Evolutionary conservation across 2,888 invertebrate species (phyloP).

Genomic region (Nomada goodeniana): DNA sequence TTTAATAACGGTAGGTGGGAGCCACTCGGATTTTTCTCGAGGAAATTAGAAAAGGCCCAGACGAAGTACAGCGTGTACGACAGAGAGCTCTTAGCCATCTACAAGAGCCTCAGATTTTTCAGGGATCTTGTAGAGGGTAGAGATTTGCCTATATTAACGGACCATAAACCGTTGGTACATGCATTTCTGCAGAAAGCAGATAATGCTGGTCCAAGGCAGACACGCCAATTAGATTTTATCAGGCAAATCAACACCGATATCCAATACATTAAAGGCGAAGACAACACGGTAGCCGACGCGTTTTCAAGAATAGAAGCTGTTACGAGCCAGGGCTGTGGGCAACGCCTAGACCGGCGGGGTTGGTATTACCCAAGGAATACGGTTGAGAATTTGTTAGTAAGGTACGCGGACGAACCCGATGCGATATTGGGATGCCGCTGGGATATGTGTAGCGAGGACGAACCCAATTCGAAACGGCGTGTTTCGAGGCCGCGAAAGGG

Average conservation of each 20-base stretch:
- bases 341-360: too few relatives aligned
- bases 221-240: constrained; percentile 20
- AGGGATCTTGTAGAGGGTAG: neutral
- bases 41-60: too few relatives aligned
- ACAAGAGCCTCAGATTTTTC: too few relatives aligned
- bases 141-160: neutral
- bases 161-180: neutral
- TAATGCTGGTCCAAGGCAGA: neutral
- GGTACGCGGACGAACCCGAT: neutral
- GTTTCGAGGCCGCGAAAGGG: too few relatives aligned
- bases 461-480: too few relatives aligned
- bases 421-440: neutral
- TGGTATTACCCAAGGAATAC: too few relatives aligned
- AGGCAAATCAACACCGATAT: constrained; percentile 55
- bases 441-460: too few relatives aligned
- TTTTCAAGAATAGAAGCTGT: constrained; percentile 60
- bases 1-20: neutral
- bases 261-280: constrained; percentile 20
- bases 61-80: too few relatives aligned
- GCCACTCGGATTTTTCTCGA: too few relatives aligned
- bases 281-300: constrained; percentile 69
- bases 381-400: neutral
- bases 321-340: too few relatives aligned
- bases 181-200: neutral
- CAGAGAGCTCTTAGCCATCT: too few relatives aligned